Percentiles rank a stretch among this genome's conserved stretches.
Evolutionary conservation across 1,140 invertebrate species (phyloP).

Genomic region (Ridgeia piscesae): DNA sequence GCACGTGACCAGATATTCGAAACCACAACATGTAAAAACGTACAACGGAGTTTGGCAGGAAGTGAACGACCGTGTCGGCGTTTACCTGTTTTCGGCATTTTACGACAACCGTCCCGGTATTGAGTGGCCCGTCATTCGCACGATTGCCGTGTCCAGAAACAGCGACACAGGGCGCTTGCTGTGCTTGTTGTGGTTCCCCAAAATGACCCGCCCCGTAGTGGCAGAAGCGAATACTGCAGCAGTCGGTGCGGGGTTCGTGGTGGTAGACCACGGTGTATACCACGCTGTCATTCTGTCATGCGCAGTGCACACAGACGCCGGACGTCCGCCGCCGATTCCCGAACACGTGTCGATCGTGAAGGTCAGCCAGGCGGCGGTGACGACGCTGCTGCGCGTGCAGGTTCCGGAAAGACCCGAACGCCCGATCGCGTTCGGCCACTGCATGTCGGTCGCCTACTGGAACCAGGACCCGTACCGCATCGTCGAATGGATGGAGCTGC

Average conservation of each 20-base stretch:
- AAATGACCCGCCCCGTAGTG: background rate
- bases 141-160: background rate
- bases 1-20: too few relatives aligned
- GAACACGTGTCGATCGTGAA: background rate
- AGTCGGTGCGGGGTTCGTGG: background rate
- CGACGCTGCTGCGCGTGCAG: constrained; percentile 19
- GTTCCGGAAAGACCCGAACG: constrained; percentile 14
- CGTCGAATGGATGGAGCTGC: constrained; percentile 29
- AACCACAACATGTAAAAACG: too few relatives aligned
- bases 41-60: constrained; percentile 7
- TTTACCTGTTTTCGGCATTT: constrained; percentile 22
- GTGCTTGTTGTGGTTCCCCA: constrained; percentile 9
- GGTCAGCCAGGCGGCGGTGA: background rate
- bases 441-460: constrained; percentile 23
- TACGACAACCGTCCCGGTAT: constrained; percentile 18
- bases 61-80: background rate
- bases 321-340: background rate
- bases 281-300: background rate
- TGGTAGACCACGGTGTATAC: background rate
- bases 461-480: constrained; percentile 8
- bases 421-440: constrained; percentile 10
- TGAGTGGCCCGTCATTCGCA: background rate
- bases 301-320: background rate
- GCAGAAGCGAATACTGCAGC: too few relatives aligned
- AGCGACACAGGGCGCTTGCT: too few relatives aligned